phyloP scores from a whole-genome alignment of 1,140 invertebrate species.

The Caerostris extrusa region DNA sequence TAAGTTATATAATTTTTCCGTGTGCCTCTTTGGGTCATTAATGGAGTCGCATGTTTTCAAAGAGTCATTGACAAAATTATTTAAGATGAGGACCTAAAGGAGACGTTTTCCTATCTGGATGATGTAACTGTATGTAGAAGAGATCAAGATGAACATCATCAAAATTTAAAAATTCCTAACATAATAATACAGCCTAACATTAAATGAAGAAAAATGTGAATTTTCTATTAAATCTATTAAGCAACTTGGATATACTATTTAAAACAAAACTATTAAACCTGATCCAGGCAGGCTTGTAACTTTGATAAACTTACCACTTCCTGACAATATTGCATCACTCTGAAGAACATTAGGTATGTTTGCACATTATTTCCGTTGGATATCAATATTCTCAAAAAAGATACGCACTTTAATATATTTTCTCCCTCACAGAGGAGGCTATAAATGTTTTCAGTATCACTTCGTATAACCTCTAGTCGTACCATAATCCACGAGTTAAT shows the following conservation, averaged over 20 bases:
- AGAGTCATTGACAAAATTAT: conserved; percentile 80
- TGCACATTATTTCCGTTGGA: neutral
- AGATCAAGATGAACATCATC: conserved; percentile 67
- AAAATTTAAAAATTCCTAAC: conserved; percentile 45
- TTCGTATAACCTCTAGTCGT: too few relatives aligned
- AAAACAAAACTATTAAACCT: conserved; percentile 50
- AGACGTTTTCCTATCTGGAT: conserved; percentile 77
- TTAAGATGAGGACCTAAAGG: conserved; percentile 78
- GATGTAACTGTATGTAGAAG: conserved; percentile 76
- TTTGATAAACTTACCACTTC: conserved; percentile 64
- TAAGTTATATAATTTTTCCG: conserved; percentile 80
- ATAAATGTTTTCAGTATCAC: too few relatives aligned
- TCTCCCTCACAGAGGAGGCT: too few relatives aligned
- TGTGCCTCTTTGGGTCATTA: conserved; percentile 81
- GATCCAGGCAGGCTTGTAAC: conserved; percentile 61
- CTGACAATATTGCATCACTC: conserved; percentile 45
- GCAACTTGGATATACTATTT: conserved; percentile 66
- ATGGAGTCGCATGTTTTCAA: conserved; percentile 80
- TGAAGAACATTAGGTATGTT: conserved; percentile 51
- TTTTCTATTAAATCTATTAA: conserved; percentile 54
- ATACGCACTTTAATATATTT: neutral
- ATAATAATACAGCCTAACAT: conserved; percentile 24
- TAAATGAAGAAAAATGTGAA: conserved; percentile 44
- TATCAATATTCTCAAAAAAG: conserved; percentile 13
- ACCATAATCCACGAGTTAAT: too few relatives aligned